These are phyloP conservation scores for Thalpophila matura DNA, from an alignment of 2,888 invertebrate species.

Conservation along the genomic window DNA sequence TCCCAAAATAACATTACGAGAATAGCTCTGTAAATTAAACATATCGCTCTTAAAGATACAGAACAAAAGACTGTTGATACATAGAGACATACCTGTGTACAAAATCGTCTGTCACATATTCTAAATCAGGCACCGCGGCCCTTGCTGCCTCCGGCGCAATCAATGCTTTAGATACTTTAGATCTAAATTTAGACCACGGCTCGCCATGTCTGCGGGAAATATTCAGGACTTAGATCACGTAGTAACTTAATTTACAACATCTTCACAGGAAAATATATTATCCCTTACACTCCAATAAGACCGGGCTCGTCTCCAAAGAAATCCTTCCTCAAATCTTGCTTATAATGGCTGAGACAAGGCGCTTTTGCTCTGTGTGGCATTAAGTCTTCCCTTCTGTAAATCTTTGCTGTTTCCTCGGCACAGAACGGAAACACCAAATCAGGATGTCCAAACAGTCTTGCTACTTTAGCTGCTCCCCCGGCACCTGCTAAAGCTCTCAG, in stretches of 20 bases:
- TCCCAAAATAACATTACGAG: conserved; percentile 37
- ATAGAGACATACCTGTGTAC: conserved; percentile 89
- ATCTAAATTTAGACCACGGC: conserved; percentile 96
- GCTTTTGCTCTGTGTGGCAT: conserved; percentile 94
- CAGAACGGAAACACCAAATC: conserved; percentile 94
- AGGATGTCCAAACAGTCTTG: conserved; percentile 94
- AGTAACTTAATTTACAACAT: not conserved
- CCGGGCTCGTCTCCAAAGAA: conserved; percentile 94
- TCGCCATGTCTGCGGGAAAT: conserved; percentile 93
- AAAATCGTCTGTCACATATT: conserved; percentile 94
- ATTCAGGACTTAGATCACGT: conserved; percentile 17
- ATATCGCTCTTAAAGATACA: conserved; percentile 27
- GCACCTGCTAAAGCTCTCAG: conserved; percentile 84
- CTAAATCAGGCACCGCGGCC: conserved; percentile 94
- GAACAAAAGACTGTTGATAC: conserved; percentile 14
- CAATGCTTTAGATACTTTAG: conserved; percentile 95
- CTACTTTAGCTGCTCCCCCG: conserved; percentile 91
- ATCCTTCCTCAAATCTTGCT: conserved; percentile 92
- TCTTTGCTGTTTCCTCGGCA: conserved; percentile 93
- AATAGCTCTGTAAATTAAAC: conserved; percentile 39
- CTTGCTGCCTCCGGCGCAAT: conserved; percentile 95
- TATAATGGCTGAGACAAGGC: conserved; percentile 94
- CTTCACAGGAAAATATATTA: not conserved
- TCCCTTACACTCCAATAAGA: conserved; percentile 94
- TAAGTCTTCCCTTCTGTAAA: conserved; percentile 93